Base-by-base conservation (phyloP, 2,797 vertebrate genomes). In the Sphaeramia orbicularis region DNA sequence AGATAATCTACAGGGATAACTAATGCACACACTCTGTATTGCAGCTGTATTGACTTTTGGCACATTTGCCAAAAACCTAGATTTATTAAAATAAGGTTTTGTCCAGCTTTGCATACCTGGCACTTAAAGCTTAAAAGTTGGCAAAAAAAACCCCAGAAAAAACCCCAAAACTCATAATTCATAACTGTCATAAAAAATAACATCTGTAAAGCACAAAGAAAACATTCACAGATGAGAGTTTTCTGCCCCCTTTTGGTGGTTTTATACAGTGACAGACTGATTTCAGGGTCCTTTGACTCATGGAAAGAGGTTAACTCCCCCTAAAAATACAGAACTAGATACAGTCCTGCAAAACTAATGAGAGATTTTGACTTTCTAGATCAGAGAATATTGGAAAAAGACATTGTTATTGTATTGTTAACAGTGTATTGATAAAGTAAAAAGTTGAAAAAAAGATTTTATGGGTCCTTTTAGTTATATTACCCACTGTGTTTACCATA, bases 231-330 rank as follows among this genome's bases (percentile, higher is more conserved):
- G 5, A n/a, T 56, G 35, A 59, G 18, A 27, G 60, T 56, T 48
- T 3, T 75, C 80, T 86, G 88, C 90, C 87, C 76, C 54, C 90
- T 81, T 53, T 62, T 89, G 90, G 87, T 54, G 38, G 50, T 36
- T 62, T 70, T 1, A 15, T 8, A 44, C 18, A 44, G 10, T 30
- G 35, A 37, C 24, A 37, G 4, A 14, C 1, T 61, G 7, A 19
- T 65, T 15, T 19, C 5, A 14, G 11, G 13, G 24, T 9, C 43
- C 13, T 41, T 16, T 6, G 6, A 43, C 8, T 5, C n/a, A n/a
- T n/a, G n/a, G n/a, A n/a, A n/a, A n/a, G n/a, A n/a, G n/a, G n/a
- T n/a, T n/a, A n/a, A n/a, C n/a, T n/a, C n/a, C n/a, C n/a, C n/a
- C n/a, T n/a, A n/a, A n/a, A n/a, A n/a, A n/a, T n/a, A n/a, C n/a